Percentiles rank a stretch among this genome's conserved stretches.
phyloP scores from a whole-genome alignment of 2,888 invertebrate species.

The Dolichomitus sp. region DNA sequence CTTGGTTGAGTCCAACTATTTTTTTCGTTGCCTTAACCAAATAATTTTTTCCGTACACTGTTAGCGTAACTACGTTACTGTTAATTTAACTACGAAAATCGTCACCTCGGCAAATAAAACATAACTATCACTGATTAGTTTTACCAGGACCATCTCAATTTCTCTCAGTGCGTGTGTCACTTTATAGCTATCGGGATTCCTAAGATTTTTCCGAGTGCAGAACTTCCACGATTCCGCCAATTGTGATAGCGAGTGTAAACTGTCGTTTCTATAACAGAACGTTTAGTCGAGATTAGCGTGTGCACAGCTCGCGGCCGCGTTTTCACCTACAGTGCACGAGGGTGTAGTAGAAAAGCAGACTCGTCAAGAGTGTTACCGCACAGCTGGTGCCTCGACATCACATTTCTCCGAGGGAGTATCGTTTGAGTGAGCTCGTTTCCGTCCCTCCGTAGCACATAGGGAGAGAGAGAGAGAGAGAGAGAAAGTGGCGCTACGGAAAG shows the following conservation, averaged over 20 bases:
- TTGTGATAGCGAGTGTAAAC: background rate
- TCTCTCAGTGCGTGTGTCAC: too few relatives aligned
- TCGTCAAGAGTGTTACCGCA: conserved; percentile 11
- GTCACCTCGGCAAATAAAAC: too few relatives aligned
- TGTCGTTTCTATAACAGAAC: conserved; percentile 16
- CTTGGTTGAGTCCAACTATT: too few relatives aligned
- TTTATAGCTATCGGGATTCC: too few relatives aligned
- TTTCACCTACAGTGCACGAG: background rate
- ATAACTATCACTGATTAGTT: too few relatives aligned
- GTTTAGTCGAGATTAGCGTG: conserved; percentile 62
- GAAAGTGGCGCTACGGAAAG: background rate
- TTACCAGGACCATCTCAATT: too few relatives aligned
- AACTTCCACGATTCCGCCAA: background rate
- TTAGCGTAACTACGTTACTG: too few relatives aligned
- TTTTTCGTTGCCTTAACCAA: too few relatives aligned
- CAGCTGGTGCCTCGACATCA: conserved; percentile 33
- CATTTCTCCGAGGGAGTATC: conserved; percentile 9
- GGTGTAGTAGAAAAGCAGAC: conserved; percentile 5
- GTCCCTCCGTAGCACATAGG: background rate
- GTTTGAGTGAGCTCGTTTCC: conserved; percentile 14
- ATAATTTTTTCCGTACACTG: too few relatives aligned
- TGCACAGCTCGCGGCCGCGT: conserved; percentile 1
- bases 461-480: background rate
- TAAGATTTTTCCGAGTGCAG: too few relatives aligned
- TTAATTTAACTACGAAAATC: too few relatives aligned